Base-by-base conservation (phyloP, 2,888 invertebrate genomes). In the Chesias legatella region DNA sequence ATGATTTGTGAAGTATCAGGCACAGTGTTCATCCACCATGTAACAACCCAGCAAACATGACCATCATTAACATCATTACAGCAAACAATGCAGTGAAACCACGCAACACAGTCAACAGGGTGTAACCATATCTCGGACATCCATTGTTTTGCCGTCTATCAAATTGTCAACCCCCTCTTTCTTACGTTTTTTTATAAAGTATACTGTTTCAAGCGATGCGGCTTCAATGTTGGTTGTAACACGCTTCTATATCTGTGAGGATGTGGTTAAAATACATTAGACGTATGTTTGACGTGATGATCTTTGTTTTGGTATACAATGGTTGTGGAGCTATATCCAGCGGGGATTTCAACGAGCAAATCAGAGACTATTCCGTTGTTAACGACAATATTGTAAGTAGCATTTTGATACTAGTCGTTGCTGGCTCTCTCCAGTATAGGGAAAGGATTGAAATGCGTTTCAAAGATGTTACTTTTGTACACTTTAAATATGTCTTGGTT, bases 121-220 rank as follows among this genome's bases (percentile, higher is more conserved):
- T 81, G 79, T 80, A 59, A 84, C 84, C 65, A 60, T 58, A 64
- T 74, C 78, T 81, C 63, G 74, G 77, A 69, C 75, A 56, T 44
- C 79, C 66, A 85, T 84, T 85, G 85, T 86, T 76, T 66, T 47
- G 56, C 51, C 60, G 67, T 53, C 64, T 72, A 79, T 77, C 79
- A 83, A 79, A 81, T 79, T 82, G 79, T 79, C 79, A 79, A 72
- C 60, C 79, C 79, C 77, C 77, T 63, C 77, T 75, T 64, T 60
- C 39, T 50, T 44, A 35, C 30, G 43, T 57, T 59, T 70, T 80
- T 81, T 82, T 81, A 84, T 84, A 85, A 78, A 79, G 71, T 64
- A 63, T 57, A 66, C 61, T 48, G 64, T 60, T 56, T 56, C 61
- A 60, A 45, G 47, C 13, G 29, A 27, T 43, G 26, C 27, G 33